Evolutionary conservation across 2,888 invertebrate genomes (phyloP).

Genomic region (Antheraea assamensis): DNA sequence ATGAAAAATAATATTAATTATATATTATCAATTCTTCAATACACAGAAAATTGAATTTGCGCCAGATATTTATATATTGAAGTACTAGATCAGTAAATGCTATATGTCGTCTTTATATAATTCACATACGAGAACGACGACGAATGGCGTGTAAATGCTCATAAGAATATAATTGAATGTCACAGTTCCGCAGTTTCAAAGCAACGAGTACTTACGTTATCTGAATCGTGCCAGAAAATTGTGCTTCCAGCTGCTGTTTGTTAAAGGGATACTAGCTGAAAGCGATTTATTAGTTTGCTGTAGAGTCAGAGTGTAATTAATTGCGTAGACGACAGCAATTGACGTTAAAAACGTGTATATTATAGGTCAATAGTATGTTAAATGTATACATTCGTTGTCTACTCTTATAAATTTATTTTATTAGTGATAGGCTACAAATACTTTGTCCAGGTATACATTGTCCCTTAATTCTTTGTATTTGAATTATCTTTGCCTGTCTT

Average conservation of each 20-base stretch:
- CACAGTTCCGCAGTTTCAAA: conserved; percentile 11
- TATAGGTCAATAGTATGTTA: neutral
- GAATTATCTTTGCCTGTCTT: too few relatives aligned
- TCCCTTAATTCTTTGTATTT: too few relatives aligned
- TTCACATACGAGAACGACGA: conserved; percentile 41
- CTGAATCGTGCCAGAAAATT: conserved; percentile 17
- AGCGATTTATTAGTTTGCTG: conserved; percentile 13
- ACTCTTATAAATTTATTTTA: too few relatives aligned
- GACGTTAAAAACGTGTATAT: neutral
- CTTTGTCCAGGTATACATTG: too few relatives aligned
- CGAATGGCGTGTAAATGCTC: conserved; percentile 46
- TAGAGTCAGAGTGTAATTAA: conserved; percentile 8
- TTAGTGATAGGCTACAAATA: too few relatives aligned
- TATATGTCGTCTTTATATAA: conserved; percentile 37
- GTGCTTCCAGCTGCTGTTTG: conserved; percentile 14
- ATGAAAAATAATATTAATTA: neutral
- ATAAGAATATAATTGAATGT: conserved; percentile 47
- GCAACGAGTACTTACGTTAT: conserved; percentile 7
- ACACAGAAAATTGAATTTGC: neutral
- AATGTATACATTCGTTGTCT: neutral
- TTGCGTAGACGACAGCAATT: conserved; percentile 8
- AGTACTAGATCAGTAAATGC: neutral
- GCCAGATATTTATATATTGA: neutral
- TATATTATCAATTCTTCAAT: neutral
- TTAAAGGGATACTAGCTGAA: neutral